Base-by-base conservation (phyloP, 2,888 invertebrate species). In the Archips xylosteana region DNA sequence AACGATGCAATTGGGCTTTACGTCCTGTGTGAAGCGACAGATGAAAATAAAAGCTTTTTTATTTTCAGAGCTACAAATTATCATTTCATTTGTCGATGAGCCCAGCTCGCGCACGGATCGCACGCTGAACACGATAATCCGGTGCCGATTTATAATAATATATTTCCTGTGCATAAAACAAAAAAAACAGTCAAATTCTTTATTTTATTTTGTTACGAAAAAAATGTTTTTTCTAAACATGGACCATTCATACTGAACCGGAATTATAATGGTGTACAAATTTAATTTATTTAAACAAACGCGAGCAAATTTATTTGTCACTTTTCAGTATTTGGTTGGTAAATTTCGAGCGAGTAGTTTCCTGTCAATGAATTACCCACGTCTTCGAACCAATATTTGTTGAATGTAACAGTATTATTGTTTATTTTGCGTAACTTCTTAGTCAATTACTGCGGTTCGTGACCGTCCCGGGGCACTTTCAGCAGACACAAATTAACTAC, bases 381-480 rank as follows among this genome's bases (percentile, higher is more conserved):
- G 69, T 49, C 6, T 10, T 6, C 39, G 67, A 71, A 54, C 76
- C 75, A 80, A 81, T 81, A 83, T 84, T 85, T 80, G 81, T 82
- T 78, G 75, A 74, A 75, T 67, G 79, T 78, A 82, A 82, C 85
- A 83, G 83, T 85, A 39, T 5, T 39, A 85, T 85, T 83, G 83
- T 80, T 82, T 73, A 79, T 82, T 82, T 84, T 77, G 80, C 78
- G 78, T 83, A 86, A 87, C 82, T 88, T 83, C 83, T 83, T 85
- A 85, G 83, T 84, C 85, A 89, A 89, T 88, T 89, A 88, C 83
- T 82, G 80, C 79, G 81, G 85, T 81, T 83, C 82, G 83, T 84
- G 85, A 87, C 85, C 83, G 83, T 85, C 86, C 85, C 83, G 85
- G 83, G 83, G 85, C 86, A 87, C 85, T 88, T 87, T 85, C 82